These are phyloP conservation scores for Drepana arcuata DNA, from an alignment of 1,140 invertebrate genomes.

Conservation along the genomic window DNA sequence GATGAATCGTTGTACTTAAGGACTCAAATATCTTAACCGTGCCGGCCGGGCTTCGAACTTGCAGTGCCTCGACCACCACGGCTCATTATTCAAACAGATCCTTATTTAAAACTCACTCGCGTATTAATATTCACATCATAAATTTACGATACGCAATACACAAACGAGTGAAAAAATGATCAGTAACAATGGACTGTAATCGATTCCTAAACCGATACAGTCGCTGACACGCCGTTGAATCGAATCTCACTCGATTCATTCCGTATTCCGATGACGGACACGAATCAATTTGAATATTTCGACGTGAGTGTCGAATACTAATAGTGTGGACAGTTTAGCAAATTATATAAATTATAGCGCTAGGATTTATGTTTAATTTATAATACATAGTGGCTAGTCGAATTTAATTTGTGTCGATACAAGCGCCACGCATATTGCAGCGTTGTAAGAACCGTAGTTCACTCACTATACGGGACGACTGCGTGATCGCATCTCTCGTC, in stretches of 20 bases:
- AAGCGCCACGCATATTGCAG: no score
- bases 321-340: constrained; percentile 39
- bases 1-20: no score
- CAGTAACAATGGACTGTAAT: constrained; percentile 18
- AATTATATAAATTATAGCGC: constrained; percentile 36
- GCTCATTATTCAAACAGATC: no score
- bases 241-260: constrained; percentile 21
- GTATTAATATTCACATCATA: constrained; percentile 28
- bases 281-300: constrained; percentile 60
- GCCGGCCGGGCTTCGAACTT: no score
- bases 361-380: constrained; percentile 45
- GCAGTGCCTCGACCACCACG: no score
- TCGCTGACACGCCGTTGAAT: constrained; percentile 15
- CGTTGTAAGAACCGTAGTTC: no score
- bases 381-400: constrained; percentile 25
- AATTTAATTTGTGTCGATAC: constrained; percentile 42
- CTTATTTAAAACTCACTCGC: constrained; percentile 20
- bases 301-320: constrained; percentile 38
- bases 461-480: no score
- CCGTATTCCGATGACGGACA: constrained; percentile 36
- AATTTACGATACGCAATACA: constrained; percentile 17
- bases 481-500: no score
- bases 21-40: no score
- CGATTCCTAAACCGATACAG: constrained; percentile 16
- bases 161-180: constrained; percentile 10